phyloP scores from a whole-genome alignment of 2,888 invertebrate species.

The Piscicola geometra region DNA sequence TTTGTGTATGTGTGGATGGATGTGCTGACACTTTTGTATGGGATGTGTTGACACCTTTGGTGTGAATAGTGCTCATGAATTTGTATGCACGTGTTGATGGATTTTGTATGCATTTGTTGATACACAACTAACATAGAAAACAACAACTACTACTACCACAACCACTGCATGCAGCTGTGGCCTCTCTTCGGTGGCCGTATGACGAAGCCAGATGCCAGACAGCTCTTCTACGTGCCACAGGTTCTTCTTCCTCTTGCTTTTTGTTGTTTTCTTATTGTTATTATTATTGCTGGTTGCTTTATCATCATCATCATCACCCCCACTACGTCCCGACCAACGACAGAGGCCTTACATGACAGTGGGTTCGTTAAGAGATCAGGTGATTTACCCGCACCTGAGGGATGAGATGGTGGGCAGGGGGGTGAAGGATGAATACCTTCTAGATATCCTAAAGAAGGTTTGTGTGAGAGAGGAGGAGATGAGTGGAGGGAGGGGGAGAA shows the following conservation, averaged over 20 bases:
- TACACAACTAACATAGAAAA: no score
- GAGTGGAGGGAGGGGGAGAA: neutral
- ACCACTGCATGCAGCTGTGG: constrained; percentile 81
- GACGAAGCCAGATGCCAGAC: constrained; percentile 88
- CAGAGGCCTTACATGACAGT: constrained; percentile 96
- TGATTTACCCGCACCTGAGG: constrained; percentile 87
- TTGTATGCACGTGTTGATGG: no score
- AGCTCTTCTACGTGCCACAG: constrained; percentile 89
- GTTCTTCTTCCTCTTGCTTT: constrained; percentile 41
- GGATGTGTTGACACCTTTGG: no score
- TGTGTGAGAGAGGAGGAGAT: no score
- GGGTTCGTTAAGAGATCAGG: constrained; percentile 86
- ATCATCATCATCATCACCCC: constrained; percentile 5
- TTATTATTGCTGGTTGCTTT: neutral
- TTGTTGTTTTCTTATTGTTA: neutral
- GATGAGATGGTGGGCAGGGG: constrained; percentile 73
- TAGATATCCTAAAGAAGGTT: constrained; percentile 66
- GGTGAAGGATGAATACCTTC: constrained; percentile 72
- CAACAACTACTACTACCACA: no score
- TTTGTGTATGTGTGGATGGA: no score
- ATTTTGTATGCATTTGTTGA: no score
- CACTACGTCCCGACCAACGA: neutral
- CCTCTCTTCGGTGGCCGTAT: constrained; percentile 88
- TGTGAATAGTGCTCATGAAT: no score
- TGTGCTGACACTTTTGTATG: no score